Evolutionary conservation across 2,888 invertebrate genomes (phyloP).

Genomic region (Ochropleura plecta): DNA sequence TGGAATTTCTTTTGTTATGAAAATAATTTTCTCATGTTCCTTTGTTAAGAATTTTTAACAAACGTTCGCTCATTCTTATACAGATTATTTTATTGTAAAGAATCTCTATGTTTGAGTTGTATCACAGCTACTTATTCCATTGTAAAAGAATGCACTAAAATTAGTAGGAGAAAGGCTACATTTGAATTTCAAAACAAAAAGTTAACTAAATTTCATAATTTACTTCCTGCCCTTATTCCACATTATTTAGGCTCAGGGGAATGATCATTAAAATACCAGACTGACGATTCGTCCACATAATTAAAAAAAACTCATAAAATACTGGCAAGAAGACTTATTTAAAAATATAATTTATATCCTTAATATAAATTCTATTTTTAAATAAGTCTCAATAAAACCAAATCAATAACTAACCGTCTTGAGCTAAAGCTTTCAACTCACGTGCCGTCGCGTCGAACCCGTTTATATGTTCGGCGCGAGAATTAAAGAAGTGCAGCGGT

Average conservation of each 20-base stretch:
- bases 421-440: slow-evolving; percentile 60
- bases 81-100: slow-evolving; percentile 29
- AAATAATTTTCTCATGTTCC: slow-evolving; percentile 51
- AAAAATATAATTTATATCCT: too few relatives aligned
- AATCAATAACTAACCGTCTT: slow-evolving; percentile 35
- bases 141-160: neutral
- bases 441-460: slow-evolving; percentile 64
- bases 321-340: too few relatives aligned
- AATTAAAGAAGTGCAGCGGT: slow-evolving; percentile 74
- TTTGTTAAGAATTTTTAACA: slow-evolving; percentile 39
- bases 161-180: neutral
- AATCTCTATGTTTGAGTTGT: slow-evolving; percentile 4
- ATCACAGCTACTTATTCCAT: neutral
- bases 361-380: neutral
- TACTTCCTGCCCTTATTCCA: neutral
- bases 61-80: slow-evolving; percentile 23
- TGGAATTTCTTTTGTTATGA: slow-evolving; percentile 50
- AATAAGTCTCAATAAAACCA: slow-evolving; percentile 1
- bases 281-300: neutral
- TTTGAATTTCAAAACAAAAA: neutral
- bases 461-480: slow-evolving; percentile 67
- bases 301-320: neutral
- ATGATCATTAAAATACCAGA: neutral
- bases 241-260: neutral
- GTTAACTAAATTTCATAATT: neutral